Conservation (phyloP, 2,113 vertebrate genomes). For the Eira barbara region DNA sequence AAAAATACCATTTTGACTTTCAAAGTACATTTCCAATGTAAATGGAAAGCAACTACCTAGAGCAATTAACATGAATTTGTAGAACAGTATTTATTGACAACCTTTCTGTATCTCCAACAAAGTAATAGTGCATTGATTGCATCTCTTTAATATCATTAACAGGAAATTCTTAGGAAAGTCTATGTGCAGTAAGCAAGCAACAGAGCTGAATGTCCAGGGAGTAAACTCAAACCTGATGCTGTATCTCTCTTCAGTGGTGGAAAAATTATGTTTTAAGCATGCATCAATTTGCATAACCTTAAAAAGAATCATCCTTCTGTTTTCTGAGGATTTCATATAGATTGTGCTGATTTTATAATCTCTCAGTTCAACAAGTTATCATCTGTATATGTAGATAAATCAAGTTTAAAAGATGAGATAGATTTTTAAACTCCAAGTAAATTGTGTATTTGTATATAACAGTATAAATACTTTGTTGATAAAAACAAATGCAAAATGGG, state of each 20-base stretch:
- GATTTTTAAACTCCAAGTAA: neutral
- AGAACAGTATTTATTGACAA: conserved; percentile 12
- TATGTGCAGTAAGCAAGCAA: neutral
- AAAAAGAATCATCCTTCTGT: neutral
- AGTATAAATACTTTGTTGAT: neutral
- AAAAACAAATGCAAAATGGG: neutral
- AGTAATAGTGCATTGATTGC: conserved; percentile 47
- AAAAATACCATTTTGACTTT: neutral
- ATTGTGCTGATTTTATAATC: neutral
- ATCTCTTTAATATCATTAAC: conserved; percentile 30
- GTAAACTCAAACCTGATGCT: neutral
- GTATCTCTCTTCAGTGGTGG: neutral
- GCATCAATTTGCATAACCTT: neutral
- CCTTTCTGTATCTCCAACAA: conserved; percentile 43
- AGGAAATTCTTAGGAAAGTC: neutral
- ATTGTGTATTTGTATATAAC: neutral
- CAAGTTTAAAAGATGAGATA: neutral
- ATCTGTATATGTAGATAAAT: neutral
- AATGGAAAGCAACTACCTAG: neutral
- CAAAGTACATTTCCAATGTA: neutral
- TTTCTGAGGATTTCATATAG: conserved; percentile 7
- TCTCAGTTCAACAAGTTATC: neutral
- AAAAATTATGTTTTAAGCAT: neutral
- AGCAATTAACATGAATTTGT: conserved; percentile 49
- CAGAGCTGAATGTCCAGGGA: neutral